A percentile compares a stretch with the other conserved stretches of the same genome.
These are phyloP conservation scores for Calephelis perditalis DNA, from an alignment of 2,888 invertebrate species.

Conservation along the genomic window DNA sequence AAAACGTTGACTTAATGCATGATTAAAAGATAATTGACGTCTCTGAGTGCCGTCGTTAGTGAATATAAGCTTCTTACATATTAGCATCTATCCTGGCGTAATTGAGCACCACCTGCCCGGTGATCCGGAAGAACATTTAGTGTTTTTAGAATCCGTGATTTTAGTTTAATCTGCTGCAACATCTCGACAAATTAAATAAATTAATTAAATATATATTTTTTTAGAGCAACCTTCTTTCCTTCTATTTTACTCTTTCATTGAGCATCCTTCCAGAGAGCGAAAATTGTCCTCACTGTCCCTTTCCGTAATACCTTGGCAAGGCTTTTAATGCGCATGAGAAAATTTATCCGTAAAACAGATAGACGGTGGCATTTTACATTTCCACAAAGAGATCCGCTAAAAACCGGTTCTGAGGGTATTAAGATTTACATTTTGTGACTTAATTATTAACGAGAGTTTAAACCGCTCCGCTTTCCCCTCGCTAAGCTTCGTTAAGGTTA, in stretches of 20 bases:
- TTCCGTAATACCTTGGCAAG: not conserved
- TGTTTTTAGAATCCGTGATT: too few relatives aligned
- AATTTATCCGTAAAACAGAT: conserved; percentile 19
- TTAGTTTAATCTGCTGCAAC: too few relatives aligned
- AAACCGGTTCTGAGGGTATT: conserved; percentile 33
- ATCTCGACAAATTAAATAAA: too few relatives aligned
- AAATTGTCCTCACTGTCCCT: not conserved
- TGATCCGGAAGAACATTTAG: too few relatives aligned
- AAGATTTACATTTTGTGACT: conserved; percentile 32
- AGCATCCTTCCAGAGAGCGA: not conserved
- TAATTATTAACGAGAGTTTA: conserved; percentile 34
- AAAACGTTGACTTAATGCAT: too few relatives aligned
- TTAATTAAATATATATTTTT: too few relatives aligned
- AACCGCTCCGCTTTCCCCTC: conserved; percentile 31
- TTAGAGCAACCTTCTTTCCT: too few relatives aligned
- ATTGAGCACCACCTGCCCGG: too few relatives aligned
- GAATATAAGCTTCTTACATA: too few relatives aligned
- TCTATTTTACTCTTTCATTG: not conserved
- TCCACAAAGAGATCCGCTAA: conserved; percentile 30
- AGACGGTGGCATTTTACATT: conserved; percentile 29
- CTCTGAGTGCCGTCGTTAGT: too few relatives aligned
- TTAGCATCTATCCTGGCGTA: too few relatives aligned
- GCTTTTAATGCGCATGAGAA: conserved; percentile 7
- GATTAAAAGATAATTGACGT: too few relatives aligned
- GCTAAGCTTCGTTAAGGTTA: conserved; percentile 29